phyloP scores from a whole-genome alignment of 1,140 invertebrate species.

The Achatina immaculata region DNA sequence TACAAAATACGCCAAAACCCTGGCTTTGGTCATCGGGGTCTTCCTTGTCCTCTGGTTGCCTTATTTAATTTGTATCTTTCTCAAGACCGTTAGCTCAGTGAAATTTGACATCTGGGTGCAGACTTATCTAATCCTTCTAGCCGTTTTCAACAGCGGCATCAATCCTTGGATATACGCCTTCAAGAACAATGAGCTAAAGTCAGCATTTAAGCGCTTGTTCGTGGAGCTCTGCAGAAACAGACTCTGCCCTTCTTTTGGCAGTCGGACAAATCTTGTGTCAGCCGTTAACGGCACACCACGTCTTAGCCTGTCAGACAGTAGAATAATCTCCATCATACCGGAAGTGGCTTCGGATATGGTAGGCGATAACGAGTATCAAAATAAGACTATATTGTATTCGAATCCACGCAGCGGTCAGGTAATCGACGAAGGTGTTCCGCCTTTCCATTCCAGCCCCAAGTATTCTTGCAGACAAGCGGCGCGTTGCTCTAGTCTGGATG shows the following conservation, averaged over 20 bases:
- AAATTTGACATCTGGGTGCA: constrained; percentile 73
- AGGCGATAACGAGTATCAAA: neutral
- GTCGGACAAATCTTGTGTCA: constrained; percentile 1
- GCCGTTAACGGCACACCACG: constrained; percentile 15
- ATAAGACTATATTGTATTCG: neutral
- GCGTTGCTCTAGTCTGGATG: neutral
- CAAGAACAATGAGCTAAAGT: constrained; percentile 77
- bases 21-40: constrained; percentile 77
- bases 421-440: neutral
- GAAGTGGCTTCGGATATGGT: neutral
- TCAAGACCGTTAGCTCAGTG: constrained; percentile 75
- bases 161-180: constrained; percentile 81
- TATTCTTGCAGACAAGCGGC: neutral
- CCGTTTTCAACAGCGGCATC: constrained; percentile 76
- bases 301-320: constrained; percentile 6
- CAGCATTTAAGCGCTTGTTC: constrained; percentile 75
- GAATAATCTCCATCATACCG: neutral
- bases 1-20: constrained; percentile 76
- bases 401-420: no score
- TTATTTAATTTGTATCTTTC: constrained; percentile 75
- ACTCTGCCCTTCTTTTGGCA: neutral
- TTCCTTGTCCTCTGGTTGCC: constrained; percentile 78
- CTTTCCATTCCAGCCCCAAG: neutral
- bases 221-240: constrained; percentile 21
- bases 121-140: constrained; percentile 75